Percentiles rank a stretch among this genome's conserved stretches.
Conservation (phyloP, 2,888 invertebrate genomes). For the Gnatocerus cornutus region DNA sequence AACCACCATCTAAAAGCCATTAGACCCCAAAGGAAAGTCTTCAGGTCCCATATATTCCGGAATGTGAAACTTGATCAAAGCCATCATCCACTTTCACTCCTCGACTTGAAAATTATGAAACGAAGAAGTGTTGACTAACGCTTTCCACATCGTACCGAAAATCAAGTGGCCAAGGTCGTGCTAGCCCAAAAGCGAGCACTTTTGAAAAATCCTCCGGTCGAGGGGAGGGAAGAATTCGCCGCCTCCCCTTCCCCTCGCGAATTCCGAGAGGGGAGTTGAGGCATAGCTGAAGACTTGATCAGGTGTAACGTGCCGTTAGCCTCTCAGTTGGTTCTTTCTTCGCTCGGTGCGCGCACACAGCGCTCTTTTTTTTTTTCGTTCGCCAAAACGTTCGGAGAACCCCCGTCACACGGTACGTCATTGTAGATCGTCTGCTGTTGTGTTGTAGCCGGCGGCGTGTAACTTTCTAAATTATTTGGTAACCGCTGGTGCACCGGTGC, state of each 20-base stretch:
- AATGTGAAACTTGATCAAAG: background rate
- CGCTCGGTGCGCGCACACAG: slow-evolving; percentile 11
- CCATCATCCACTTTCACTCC: background rate
- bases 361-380: background rate
- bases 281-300: slow-evolving; percentile 48
- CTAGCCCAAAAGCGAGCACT: background rate
- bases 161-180: slow-evolving; percentile 9
- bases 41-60: background rate
- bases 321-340: slow-evolving; percentile 40
- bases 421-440: slow-evolving; percentile 19
- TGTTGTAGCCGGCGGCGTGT: background rate
- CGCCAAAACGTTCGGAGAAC: background rate
- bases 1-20: too few relatives aligned
- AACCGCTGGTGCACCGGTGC: background rate
- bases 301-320: slow-evolving; percentile 52
- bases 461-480: slow-evolving; percentile 31
- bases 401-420: background rate
- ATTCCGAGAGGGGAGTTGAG: slow-evolving; percentile 22
- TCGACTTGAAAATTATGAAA: background rate
- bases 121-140: background rate
- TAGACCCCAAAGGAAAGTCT: too few relatives aligned
- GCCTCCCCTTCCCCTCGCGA: background rate
- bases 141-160: slow-evolving; percentile 2
- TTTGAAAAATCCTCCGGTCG: background rate
- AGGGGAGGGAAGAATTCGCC: background rate